A percentile compares a stretch with the other conserved stretches of the same genome.
These are phyloP conservation scores for Cassiopea xamachana DNA, from an alignment of 30 jellyfish, hydroid and myxozoan genomes.

Conservation along the genomic window DNA sequence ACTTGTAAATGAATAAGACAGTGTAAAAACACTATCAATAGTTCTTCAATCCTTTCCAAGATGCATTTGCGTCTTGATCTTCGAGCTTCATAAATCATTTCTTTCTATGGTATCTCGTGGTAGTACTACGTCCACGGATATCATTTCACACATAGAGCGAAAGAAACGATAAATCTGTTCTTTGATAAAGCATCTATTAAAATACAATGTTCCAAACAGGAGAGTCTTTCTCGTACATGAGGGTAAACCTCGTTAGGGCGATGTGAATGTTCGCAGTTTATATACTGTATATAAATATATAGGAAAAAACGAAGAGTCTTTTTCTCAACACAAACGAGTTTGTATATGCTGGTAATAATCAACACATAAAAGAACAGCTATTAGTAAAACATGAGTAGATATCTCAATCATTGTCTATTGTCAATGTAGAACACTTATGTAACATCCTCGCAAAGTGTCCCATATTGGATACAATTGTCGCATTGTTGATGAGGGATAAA, in stretches of 20 bases:
- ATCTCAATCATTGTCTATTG: no score
- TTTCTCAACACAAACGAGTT: slow-evolving; percentile 3
- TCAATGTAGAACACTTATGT: no score
- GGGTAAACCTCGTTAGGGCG: neutral
- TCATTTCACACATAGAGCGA: neutral
- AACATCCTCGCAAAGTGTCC: neutral
- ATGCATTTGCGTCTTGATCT: neutral
- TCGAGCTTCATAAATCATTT: neutral
- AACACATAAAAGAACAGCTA: neutral
- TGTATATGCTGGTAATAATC: neutral
- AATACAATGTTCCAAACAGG: neutral
- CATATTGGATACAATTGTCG: slow-evolving; percentile 6
- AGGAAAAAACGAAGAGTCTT: neutral
- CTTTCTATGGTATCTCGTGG: neutral
- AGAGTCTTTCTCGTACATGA: neutral
- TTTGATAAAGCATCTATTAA: neutral
- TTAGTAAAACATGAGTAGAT: no score
- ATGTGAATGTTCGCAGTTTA: neutral
- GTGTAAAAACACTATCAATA: neutral
- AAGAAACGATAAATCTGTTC: neutral
- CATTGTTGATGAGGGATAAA: slow-evolving; percentile 16
- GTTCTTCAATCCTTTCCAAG: neutral
- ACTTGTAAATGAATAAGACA: neutral
- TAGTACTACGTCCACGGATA: slow-evolving; percentile 32
- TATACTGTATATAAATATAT: no score